A percentile compares a stretch with the other conserved stretches of the same genome.
Conservation (phyloP, 2,113 vertebrate species). For the Polyodon spathula region DNA sequence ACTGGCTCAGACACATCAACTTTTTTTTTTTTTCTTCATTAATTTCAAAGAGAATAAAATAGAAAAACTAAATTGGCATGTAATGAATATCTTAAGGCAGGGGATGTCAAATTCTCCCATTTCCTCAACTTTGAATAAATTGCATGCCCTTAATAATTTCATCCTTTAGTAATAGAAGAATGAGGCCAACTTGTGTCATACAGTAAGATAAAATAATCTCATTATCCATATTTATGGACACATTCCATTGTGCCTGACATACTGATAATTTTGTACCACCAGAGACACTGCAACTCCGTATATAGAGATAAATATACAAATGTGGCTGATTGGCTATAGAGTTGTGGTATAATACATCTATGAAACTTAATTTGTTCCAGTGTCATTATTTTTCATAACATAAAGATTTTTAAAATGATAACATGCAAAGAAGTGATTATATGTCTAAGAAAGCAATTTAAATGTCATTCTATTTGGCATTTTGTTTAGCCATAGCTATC, state of each 20-base stretch:
- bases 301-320: too few species aligned
- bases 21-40: background rate
- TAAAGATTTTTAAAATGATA: too few species aligned
- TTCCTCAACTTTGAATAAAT: conserved; percentile 56
- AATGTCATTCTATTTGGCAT: too few species aligned
- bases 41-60: conserved; percentile 57
- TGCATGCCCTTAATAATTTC: conserved; percentile 54
- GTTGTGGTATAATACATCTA: conserved; percentile 27
- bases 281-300: too few species aligned
- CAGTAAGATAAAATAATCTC: conserved; percentile 44
- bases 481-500: too few species aligned
- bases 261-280: conserved; percentile 17
- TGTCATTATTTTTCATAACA: too few species aligned
- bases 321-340: too few species aligned
- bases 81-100: conserved; percentile 64
- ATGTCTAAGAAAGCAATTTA: too few species aligned
- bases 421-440: too few species aligned
- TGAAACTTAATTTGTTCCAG: conserved; percentile 9
- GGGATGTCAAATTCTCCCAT: conserved; percentile 58
- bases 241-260: conserved; percentile 38
- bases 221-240: conserved; percentile 33
- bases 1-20: too few species aligned
- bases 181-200: conserved; percentile 43
- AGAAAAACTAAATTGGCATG: conserved; percentile 52
- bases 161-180: conserved; percentile 35